phyloP scores from a whole-genome alignment of 2,797 vertebrate species.

The Xenops minutus region DNA sequence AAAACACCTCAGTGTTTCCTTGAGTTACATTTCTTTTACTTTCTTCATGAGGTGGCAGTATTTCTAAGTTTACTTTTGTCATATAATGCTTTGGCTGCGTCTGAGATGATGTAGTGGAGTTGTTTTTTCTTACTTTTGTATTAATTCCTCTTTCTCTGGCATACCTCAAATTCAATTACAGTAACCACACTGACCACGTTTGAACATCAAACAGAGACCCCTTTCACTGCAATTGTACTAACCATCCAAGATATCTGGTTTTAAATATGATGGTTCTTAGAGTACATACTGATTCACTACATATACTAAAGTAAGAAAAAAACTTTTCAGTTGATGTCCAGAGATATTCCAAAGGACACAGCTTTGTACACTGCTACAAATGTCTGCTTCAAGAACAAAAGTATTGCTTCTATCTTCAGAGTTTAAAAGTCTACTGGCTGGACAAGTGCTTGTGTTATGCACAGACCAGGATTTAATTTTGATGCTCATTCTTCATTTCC shows the following conservation, averaged over 20 bases:
- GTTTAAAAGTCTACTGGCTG: neutral
- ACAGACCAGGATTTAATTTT: neutral
- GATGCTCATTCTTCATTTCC: neutral
- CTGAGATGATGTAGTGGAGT: rapidly evolving
- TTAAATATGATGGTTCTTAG: neutral
- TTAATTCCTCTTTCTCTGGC: neutral
- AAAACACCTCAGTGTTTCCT: neutral
- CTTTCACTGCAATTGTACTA: neutral
- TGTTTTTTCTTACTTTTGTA: neutral
- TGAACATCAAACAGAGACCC: neutral
- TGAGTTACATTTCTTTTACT: neutral
- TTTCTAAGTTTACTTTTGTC: neutral
- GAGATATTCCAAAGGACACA: neutral
- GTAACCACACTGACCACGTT: neutral
- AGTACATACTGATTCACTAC: neutral
- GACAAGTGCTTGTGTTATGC: neutral
- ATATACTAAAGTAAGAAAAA: neutral
- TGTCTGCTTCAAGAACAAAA: neutral
- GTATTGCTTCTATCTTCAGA: neutral
- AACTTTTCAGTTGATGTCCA: neutral
- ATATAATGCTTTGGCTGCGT: neutral
- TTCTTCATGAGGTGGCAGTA: neutral
- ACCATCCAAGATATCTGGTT: neutral
- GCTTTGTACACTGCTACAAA: neutral
- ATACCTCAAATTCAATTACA: neutral